Conservation (phyloP, 1,140 invertebrate species). For the Cotesia chilonis region DNA sequence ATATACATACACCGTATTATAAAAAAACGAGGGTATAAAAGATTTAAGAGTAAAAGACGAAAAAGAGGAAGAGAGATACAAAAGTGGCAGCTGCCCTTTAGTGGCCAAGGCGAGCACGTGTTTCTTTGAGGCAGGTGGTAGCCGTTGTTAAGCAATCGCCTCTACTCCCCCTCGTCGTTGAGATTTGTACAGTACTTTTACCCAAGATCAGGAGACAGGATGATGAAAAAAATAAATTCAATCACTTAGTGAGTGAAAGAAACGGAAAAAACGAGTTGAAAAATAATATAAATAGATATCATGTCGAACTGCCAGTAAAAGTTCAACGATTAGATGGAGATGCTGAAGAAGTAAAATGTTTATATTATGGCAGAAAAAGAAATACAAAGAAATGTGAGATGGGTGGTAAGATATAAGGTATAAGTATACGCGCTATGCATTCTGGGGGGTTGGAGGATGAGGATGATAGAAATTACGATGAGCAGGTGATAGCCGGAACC, state of each 20-base stretch:
- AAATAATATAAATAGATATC: conserved; percentile 8
- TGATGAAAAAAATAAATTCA: conserved; percentile 3
- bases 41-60: conserved; percentile 16
- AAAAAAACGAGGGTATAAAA: not conserved
- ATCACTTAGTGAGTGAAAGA: not conserved
- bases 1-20: not conserved
- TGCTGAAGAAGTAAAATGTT: not conserved
- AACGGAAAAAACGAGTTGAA: conserved; percentile 21
- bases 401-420: conserved; percentile 2
- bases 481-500: conserved; percentile 46
- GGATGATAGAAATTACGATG: conserved; percentile 32
- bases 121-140: conserved; percentile 58
- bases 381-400: conserved; percentile 9
- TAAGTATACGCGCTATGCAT: not conserved
- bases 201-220: conserved; percentile 9
- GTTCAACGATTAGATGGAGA: too few relatives aligned
- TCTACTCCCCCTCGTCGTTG: conserved; percentile 47
- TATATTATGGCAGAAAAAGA: not conserved
- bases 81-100: conserved; percentile 54
- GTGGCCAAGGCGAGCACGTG: conserved; percentile 51
- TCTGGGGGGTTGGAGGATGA: conserved; percentile 29
- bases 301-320: not conserved
- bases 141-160: conserved; percentile 57
- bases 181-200: conserved; percentile 46
- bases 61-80: conserved; percentile 12